Evolutionary conservation across 2,797 vertebrate species (phyloP).

Genomic region (Selene dorsalis): DNA sequence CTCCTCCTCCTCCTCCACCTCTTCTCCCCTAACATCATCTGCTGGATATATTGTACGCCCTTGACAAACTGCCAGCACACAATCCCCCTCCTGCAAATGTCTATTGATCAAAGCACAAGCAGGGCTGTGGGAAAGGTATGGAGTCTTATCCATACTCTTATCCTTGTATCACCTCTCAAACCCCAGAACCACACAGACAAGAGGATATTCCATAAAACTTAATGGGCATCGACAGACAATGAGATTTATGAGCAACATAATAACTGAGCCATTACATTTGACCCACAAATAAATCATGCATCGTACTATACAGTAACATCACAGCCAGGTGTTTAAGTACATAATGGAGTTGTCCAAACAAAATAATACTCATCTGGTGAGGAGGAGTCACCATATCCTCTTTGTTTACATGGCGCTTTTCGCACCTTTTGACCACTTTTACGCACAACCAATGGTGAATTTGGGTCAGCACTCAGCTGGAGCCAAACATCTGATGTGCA

Average conservation of each 20-base stretch:
- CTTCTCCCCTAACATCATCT: constrained; percentile 62
- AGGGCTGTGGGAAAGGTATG: constrained; percentile 54
- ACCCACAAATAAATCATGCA: neutral
- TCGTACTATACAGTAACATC: neutral
- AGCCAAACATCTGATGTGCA: constrained; percentile 45
- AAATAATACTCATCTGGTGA: neutral
- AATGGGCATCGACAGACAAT: constrained; percentile 9
- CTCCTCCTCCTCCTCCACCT: constrained; percentile 30
- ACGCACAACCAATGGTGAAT: constrained; percentile 56
- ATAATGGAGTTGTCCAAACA: constrained; percentile 1
- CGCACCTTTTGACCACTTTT: constrained; percentile 65
- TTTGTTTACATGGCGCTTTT: constrained; percentile 55
- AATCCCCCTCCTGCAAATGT: constrained; percentile 53
- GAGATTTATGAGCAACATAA: constrained; percentile 18
- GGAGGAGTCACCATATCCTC: neutral
- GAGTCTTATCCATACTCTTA: constrained; percentile 37
- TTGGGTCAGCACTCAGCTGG: constrained; percentile 68
- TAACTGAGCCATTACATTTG: constrained; percentile 1
- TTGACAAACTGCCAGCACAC: constrained; percentile 74
- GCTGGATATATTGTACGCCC: constrained; percentile 72
- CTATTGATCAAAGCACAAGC: constrained; percentile 65
- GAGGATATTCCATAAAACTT: constrained; percentile 34
- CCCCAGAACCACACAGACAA: constrained; percentile 23
- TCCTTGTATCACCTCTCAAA: constrained; percentile 37
- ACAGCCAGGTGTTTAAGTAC: neutral